Conservation (phyloP, 2,113 vertebrate species). For the Puffinus mauretanicus region DNA sequence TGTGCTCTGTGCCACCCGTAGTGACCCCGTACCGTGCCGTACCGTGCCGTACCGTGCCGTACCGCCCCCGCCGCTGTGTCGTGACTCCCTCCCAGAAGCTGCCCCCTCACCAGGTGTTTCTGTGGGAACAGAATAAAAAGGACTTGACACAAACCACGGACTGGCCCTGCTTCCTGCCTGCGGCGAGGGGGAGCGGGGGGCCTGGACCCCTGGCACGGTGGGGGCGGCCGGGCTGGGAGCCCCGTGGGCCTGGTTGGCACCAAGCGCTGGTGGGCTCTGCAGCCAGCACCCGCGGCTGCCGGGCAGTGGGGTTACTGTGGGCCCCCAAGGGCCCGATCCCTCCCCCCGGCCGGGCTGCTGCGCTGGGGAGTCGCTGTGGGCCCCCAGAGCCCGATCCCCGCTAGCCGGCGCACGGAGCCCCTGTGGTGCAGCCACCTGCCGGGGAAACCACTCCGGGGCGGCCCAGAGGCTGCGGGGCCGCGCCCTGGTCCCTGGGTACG, state of each 20-base stretch:
- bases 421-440: neutral
- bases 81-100: slow-evolving; percentile 89
- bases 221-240: neutral
- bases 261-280: neutral
- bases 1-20: slow-evolving; percentile 95
- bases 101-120: slow-evolving; percentile 91
- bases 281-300: neutral
- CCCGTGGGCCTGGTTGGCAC: no score
- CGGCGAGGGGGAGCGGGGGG: fast-evolving
- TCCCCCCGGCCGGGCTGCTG: no score
- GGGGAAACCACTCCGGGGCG: no score
- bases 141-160: slow-evolving; percentile 77
- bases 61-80: slow-evolving; percentile 85
- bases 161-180: slow-evolving; percentile 34
- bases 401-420: fast-evolving
- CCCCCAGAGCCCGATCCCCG: neutral
- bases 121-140: slow-evolving; percentile 95
- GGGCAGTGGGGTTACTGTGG: neutral
- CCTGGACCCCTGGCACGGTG: fast-evolving
- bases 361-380: no score
- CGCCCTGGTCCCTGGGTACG: no score
- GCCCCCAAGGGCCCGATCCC: no score
- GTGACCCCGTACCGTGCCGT: slow-evolving; percentile 78
- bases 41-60: slow-evolving; percentile 51
- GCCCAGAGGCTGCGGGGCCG: neutral